Evolutionary conservation across 2,797 vertebrate species (phyloP), one percentile per base, ranked within the genome.

Genomic region (Trachops cirrhosus): DNA sequence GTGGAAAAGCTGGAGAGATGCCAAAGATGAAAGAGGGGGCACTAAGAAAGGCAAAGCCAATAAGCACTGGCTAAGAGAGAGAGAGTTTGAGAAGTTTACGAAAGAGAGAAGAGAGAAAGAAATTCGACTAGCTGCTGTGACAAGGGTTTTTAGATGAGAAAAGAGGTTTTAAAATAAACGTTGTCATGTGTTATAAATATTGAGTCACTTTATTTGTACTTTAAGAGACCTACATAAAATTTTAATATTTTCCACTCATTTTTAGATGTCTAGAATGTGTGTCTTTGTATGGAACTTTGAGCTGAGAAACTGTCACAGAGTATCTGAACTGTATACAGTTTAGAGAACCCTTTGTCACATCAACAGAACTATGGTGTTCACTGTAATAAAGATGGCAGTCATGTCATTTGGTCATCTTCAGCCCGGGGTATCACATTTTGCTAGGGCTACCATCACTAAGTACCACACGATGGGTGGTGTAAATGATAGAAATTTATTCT

Each of bases 201-300:
- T 2, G 0, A 70, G 59, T 95, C 68, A 85, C 19, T 93, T 50
- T 52, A 52, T 71, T 16, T 84, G 50, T 67, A 18, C 95, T 96
- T 74, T 78, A 84, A 78, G 26, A 94, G 70, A 94, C 29, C 68
- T 78, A 57, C 75, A 41, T 86, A 93, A 94, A 94, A 86, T 78
- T 82, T 83, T 83, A 80, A 57, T 24, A 50, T 37, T 78, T 80
- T 64, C 59, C n/a, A 85, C 22, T 91, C 91, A 77, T 88, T 91
- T 95, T 86, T 95, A 54, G 59, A 83, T 79, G 37, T 91, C 83
- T 95, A 37, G 91, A 86, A 94, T 86, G 34, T 75, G 41, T 77
- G 21, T 86, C 19, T 83, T 78, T 84, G 18, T 48, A 74, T 70
- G 46, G 62, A 86, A 84, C 39, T 70, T 50, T 46, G 44, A 86